Evolutionary conservation across 2,888 invertebrate species (phyloP), one percentile per base, ranked within the genome.

Genomic region (Papilio gigon): DNA sequence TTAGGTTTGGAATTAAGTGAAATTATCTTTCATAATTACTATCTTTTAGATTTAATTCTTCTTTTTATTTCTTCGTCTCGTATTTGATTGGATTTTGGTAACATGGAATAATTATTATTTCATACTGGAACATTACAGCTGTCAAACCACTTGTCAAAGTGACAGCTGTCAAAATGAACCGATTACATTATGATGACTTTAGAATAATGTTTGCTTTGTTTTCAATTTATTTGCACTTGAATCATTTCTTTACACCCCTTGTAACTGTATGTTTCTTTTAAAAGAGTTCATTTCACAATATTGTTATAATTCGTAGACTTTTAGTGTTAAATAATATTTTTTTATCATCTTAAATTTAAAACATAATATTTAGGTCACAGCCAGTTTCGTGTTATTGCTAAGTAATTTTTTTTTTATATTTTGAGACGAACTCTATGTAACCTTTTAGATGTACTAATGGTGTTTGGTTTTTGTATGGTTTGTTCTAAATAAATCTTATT

Each of bases 401-500:
- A 40, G n/a, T 40, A n/a, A n/a, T n/a, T 47, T 11, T 12, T 9
- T 11, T 22, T 2, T 30, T 30, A 56, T 56, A 17, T 22, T 37
- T 59, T 59, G 59, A 37, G 37, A 59, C 37, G 9, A 61, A 61
- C 14, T 61, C 33, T 12, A 11, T n/a, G n/a, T 25, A 20, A 20
- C 25, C 60, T 60, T 63, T 30, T 64, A 64, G 58, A 50, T 63
- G 30, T n/a, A 33, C 35, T 69, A 40, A 63, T 66, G 17, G 44
- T 61, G 22, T 37, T 67, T 47, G 68, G 66, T 68, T 60, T 22
- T 71, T 59, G 37, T 68, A 68, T 62, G 61, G 40, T 68, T 69
- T 59, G 59, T 70, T 71, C 70, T 56, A 58, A 70, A 70, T 70
- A 66, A 70, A 70, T 35, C 3, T 11, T 37, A 42, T 53, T 65